phyloP scores from a whole-genome alignment of 2,888 invertebrate genomes.

The Nemotelus pantherinus region DNA sequence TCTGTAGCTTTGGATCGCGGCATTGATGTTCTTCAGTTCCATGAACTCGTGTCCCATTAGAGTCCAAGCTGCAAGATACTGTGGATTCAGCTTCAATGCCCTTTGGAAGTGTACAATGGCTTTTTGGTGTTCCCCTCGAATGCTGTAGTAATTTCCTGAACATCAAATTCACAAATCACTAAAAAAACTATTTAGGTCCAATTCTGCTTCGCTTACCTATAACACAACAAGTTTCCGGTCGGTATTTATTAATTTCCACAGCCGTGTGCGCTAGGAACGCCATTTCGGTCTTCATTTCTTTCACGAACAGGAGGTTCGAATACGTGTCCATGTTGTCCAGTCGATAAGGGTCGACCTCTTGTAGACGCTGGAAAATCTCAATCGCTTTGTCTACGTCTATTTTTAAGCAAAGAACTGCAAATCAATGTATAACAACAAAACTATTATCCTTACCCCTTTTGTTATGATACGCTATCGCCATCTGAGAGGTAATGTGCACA shows the following conservation, averaged over 20 bases:
- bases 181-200: neutral
- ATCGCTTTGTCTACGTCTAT: constrained; percentile 90
- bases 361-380: constrained; percentile 82
- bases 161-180: neutral
- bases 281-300: constrained; percentile 90
- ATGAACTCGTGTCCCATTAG: constrained; percentile 99
- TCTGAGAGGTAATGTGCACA: constrained; percentile 89
- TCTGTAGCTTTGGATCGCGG: constrained; percentile 97
- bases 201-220: constrained; percentile 72
- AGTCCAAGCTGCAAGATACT: constrained; percentile 96
- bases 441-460: constrained; percentile 74
- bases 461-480: constrained; percentile 92
- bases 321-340: constrained; percentile 96
- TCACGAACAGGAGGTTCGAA: constrained; percentile 94
- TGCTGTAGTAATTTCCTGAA: constrained; percentile 95
- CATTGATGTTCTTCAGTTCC: constrained; percentile 98
- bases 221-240: constrained; percentile 97
- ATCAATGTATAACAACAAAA: constrained; percentile 6
- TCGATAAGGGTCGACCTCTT: constrained; percentile 89
- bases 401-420: constrained; percentile 37
- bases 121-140: constrained; percentile 94
- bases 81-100: constrained; percentile 91
- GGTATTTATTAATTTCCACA: constrained; percentile 93
- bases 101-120: constrained; percentile 97
- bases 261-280: constrained; percentile 94